These are phyloP conservation scores for Neodon shergylaensis DNA, from an alignment of 2,113 vertebrate genomes.

Conservation along the genomic window DNA sequence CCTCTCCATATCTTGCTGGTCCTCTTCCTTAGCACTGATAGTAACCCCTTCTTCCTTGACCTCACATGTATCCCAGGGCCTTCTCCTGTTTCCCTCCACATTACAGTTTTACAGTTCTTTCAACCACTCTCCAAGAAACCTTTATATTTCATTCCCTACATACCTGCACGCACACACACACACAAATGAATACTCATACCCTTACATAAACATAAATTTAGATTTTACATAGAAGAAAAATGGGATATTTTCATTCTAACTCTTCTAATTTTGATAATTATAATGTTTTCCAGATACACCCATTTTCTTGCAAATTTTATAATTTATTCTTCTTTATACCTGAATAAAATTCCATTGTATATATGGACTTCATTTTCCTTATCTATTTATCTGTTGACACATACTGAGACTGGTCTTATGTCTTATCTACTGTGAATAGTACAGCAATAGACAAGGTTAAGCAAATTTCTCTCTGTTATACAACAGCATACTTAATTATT, in stretches of 20 bases:
- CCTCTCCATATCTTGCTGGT: neutral
- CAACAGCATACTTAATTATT: neutral
- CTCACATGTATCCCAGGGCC: neutral
- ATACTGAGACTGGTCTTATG: neutral
- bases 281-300: neutral
- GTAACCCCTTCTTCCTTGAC: neutral
- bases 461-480: neutral
- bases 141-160: neutral
- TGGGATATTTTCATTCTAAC: too few relatives aligned
- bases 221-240: neutral
- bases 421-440: neutral
- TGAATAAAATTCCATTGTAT: neutral
- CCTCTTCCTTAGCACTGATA: neutral
- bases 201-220: neutral
- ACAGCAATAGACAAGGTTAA: neutral
- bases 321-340: neutral
- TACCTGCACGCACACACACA: too few relatives aligned
- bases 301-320: neutral
- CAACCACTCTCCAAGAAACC: neutral
- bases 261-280: neutral
- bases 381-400: neutral
- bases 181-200: neutral
- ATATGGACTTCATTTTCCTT: neutral
- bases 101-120: neutral
- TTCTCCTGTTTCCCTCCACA: neutral